Evolutionary conservation across 2,888 invertebrate species (phyloP), one percentile per base, ranked within the genome.

Genomic region (Rhamnusium bicolor): DNA sequence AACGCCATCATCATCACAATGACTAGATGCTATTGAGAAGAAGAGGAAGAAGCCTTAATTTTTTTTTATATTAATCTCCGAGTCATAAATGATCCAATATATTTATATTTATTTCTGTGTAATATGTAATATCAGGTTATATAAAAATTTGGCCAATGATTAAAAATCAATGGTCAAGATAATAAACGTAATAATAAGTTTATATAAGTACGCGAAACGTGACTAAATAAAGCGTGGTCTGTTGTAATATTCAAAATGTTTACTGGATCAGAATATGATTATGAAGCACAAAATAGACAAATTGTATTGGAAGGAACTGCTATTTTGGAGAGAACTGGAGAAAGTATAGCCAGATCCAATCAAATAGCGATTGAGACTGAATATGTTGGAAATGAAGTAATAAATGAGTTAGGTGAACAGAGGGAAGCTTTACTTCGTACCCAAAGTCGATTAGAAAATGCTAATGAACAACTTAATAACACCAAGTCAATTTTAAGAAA

Each of bases 291-390:
- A 46, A 91, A 92, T 75, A 88, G 92, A 27, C 91, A 90, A 79
- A 88, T 91, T 5, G 89, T 92, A 7, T 75, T 90, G 2, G 91
- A 91, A 75, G 91, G 92, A 3, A 87, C 89, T 71, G 88, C 89
- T 63, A 88, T 90, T 12, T 82, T 93, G 56, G 91, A 92, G 80
- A 86, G 93, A 62, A 92, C 93, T 0, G 89, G 91, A 0, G 90
- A 91, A 72, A 93, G 93, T 78, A 88, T 94, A 8, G 90, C 91
- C 0, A 89, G 95, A 68, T 93, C 95, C 0, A 93, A 94, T 78
- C 92, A 92, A 83, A 90, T 95, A 56, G 90, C 91, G 0, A 90
- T 93, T 2, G 95, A 96, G 88, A 95, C 95, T 0, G 96, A 96
- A 87, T 91, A 92, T 82, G 91, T 96, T 77, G 96, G 95, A 5